These are phyloP conservation scores for Neotoma lepida DNA, from an alignment of 2,113 vertebrate species.

Conservation along the genomic window DNA sequence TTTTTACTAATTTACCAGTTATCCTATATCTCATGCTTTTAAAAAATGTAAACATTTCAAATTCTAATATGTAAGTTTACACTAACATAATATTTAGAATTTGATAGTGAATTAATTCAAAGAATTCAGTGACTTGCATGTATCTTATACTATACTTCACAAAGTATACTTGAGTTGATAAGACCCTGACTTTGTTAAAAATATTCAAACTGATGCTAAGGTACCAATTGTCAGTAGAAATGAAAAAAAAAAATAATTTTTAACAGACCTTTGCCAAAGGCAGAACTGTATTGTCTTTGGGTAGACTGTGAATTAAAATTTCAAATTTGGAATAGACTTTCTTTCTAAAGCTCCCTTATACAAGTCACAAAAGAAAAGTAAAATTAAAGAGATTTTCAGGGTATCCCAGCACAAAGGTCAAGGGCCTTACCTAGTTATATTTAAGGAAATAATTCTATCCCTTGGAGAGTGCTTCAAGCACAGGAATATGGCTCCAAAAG, in stretches of 20 bases:
- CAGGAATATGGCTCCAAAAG: constrained; percentile 68
- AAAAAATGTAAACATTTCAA: constrained; percentile 31
- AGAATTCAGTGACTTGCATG: constrained; percentile 11
- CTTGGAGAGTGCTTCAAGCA: constrained; percentile 51
- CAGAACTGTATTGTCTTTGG: constrained; percentile 43
- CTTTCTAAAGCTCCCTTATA: constrained; percentile 51
- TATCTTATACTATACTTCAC: constrained; percentile 27
- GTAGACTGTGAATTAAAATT: constrained; percentile 44
- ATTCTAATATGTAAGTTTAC: constrained; percentile 26
- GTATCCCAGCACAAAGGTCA: constrained; percentile 59
- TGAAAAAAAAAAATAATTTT: constrained; percentile 51
- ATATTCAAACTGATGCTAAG: constrained; percentile 8
- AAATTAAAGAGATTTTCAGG: constrained; percentile 51
- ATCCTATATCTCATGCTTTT: not conserved
- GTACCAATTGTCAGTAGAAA: constrained; percentile 34
- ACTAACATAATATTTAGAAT: constrained; percentile 59
- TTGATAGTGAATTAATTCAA: constrained; percentile 51
- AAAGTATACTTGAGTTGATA: constrained; percentile 25
- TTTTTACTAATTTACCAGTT: constrained; percentile 33
- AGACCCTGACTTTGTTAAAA: constrained; percentile 2
- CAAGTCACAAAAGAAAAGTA: constrained; percentile 49
- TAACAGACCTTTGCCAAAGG: constrained; percentile 46
- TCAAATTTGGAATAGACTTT: constrained; percentile 20
- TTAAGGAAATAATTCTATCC: constrained; percentile 52
- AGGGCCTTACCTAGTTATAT: constrained; percentile 18